A percentile compares a stretch with the other conserved stretches of the same genome.
Conservation (phyloP, 1,140 invertebrate genomes). For the Aphelenchoides fujianensis region DNA sequence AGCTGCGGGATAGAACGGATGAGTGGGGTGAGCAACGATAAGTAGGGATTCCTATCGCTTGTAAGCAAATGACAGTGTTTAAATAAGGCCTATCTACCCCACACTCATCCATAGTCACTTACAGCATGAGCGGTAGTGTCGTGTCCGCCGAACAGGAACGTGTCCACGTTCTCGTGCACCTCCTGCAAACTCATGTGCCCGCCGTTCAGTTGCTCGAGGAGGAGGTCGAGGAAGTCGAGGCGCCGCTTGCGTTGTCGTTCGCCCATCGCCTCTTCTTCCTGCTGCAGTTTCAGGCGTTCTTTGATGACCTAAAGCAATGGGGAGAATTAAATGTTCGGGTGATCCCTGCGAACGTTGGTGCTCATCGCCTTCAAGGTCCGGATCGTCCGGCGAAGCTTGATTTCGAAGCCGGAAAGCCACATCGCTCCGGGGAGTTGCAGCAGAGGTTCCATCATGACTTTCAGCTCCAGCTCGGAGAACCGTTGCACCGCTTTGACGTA, state of each 20-base stretch:
- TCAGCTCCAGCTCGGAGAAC: not conserved
- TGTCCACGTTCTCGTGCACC: constrained; percentile 6
- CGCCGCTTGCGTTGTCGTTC: too few species aligned
- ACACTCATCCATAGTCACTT: too few species aligned
- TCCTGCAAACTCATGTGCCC: constrained; percentile 16
- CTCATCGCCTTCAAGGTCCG: not conserved
- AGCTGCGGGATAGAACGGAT: constrained; percentile 3
- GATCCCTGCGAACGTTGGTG: not conserved
- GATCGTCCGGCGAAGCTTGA: not conserved
- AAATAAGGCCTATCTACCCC: too few species aligned
- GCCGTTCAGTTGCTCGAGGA: constrained; percentile 1
- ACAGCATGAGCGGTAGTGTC: constrained; percentile 35
- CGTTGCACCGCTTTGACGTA: constrained; percentile 8
- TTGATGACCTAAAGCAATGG: constrained; percentile 1
- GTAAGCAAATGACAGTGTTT: too few species aligned
- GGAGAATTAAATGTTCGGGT: too few species aligned
- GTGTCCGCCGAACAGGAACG: constrained; percentile 23
- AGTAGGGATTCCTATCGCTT: too few species aligned
- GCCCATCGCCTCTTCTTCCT: not conserved
- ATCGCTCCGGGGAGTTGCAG: not conserved
- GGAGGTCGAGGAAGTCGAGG: constrained; percentile 13
- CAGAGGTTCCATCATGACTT: not conserved
- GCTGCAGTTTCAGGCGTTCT: not conserved
- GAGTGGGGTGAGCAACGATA: not conserved
- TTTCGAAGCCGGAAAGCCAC: constrained; percentile 3